Percentiles rank a stretch among this genome's conserved stretches.
These are phyloP conservation scores for Ibidorhyncha struthersii DNA, from an alignment of 2,113 vertebrate genomes.

Conservation along the genomic window DNA sequence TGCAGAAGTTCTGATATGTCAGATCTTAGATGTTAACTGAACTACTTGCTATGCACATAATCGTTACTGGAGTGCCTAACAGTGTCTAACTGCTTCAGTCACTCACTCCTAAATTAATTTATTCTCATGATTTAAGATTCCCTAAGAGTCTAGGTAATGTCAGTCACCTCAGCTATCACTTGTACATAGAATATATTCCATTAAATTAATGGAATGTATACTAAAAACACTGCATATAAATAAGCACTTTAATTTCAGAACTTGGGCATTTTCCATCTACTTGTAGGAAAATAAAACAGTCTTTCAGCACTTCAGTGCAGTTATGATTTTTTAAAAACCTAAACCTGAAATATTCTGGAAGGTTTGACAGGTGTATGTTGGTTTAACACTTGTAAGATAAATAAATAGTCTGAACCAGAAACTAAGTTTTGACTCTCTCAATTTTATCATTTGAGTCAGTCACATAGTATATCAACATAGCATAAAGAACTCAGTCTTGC, in stretches of 20 bases:
- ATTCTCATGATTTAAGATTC: conserved; percentile 3
- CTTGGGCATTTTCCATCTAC: background rate
- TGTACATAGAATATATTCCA: background rate
- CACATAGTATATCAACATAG: background rate
- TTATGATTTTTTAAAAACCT: background rate
- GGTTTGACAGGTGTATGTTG: background rate
- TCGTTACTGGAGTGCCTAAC: background rate
- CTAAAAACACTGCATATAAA: conserved; percentile 23
- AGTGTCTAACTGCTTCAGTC: background rate
- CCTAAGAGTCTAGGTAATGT: background rate
- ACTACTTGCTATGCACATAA: conserved; percentile 9
- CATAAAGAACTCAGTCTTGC: background rate
- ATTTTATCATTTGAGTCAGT: background rate
- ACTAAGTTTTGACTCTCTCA: background rate
- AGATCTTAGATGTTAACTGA: background rate
- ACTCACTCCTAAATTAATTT: background rate
- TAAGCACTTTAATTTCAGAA: conserved; percentile 28
- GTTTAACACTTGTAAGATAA: background rate
- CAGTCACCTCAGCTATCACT: background rate
- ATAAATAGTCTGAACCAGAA: background rate
- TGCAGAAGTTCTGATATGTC: background rate
- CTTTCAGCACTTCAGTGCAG: background rate
- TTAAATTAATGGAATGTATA: background rate
- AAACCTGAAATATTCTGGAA: background rate
- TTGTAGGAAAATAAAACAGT: background rate